Evolutionary conservation across 2,797 vertebrate genomes (phyloP).

Genomic region (Acridotheres tristis): DNA sequence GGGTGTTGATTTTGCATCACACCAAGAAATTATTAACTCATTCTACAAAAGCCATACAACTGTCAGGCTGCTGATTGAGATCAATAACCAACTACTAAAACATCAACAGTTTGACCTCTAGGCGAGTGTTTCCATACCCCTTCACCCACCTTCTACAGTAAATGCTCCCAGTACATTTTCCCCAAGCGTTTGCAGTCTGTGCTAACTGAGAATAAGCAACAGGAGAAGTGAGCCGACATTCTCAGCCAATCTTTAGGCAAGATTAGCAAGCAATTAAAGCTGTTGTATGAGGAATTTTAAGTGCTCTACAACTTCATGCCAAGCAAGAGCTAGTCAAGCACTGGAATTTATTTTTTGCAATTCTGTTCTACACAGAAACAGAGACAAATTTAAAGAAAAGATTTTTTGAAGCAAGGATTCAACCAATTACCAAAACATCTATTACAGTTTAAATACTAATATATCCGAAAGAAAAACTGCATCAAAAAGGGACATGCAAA

Average conservation of each 20-base stretch:
- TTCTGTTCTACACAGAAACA: not conserved
- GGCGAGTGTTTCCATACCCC: not conserved
- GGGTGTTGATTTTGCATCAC: not conserved
- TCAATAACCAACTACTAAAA: not conserved
- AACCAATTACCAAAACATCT: not conserved
- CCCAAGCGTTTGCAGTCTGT: not conserved
- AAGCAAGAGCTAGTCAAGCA: constrained; percentile 39
- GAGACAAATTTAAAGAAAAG: not conserved
- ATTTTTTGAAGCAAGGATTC: not conserved
- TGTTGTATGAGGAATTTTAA: constrained; percentile 59
- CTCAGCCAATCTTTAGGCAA: constrained; percentile 38
- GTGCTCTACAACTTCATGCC: constrained; percentile 35
- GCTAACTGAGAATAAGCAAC: not conserved
- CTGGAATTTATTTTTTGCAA: constrained; percentile 17
- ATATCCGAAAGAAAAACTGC: not conserved
- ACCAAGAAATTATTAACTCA: constrained; percentile 44
- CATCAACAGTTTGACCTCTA: not conserved
- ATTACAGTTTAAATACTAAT: not conserved
- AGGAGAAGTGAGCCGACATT: not conserved
- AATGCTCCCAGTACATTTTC: not conserved
- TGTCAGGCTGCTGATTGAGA: not conserved
- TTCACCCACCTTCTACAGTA: not conserved
- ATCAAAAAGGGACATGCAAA: not conserved
- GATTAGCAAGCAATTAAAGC: constrained; percentile 52
- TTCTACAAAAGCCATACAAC: not conserved